Base-by-base conservation (phyloP, 2,888 invertebrate species). In the Drosophila affinis region DNA sequence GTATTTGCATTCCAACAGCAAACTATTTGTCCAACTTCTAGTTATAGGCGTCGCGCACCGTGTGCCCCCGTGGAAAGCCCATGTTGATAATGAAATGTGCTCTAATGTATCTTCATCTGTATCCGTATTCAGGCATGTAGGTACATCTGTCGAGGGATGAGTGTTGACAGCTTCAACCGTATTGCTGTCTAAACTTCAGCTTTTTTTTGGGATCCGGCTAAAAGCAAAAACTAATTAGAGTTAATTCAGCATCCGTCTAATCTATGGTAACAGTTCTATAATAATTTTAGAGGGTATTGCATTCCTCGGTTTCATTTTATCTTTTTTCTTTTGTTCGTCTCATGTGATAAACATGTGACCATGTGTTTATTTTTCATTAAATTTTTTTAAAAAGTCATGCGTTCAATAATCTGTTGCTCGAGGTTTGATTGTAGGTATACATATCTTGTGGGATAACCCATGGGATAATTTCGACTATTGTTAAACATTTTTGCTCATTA, bases 51-150 rank as follows among this genome's bases (percentile, higher is more conserved):
- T 10, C 10, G 32, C 32, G 32, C 14, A 12, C 4, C 14, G 5
- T 14, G 5, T 2, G 14, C 5, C 14, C 63, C 58, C 46, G 55
- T 62, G 76, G 49, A 73, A 79, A 76, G 48, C 27, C 76, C 72
- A 72, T 72, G 74, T 84, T 77, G 82, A 17, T 72, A 44, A 71
- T 77, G 57, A 81, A 81, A 77, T 68, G 64, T 27, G 18, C 27
- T 51, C 56, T 32, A 54, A 39, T 14, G 14, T 27, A 27, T 27
- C 27, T 27, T 1, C 7, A 55, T 51, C 51, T 55, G 46, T 69
- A 69, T 52, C 69, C 61, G 51, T 49, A 57, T 44, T 57, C 27
- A 57, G 29, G 29, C 61, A 53, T 47, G 47, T 48, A 46, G 53
- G 62, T 47, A 54, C 45, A 52, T 64, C 39, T 46, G 55, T 32